Evolutionary conservation across 1,140 invertebrate species (phyloP), one percentile per base, ranked within the genome.

Genomic region (Episyrphus balteatus): DNA sequence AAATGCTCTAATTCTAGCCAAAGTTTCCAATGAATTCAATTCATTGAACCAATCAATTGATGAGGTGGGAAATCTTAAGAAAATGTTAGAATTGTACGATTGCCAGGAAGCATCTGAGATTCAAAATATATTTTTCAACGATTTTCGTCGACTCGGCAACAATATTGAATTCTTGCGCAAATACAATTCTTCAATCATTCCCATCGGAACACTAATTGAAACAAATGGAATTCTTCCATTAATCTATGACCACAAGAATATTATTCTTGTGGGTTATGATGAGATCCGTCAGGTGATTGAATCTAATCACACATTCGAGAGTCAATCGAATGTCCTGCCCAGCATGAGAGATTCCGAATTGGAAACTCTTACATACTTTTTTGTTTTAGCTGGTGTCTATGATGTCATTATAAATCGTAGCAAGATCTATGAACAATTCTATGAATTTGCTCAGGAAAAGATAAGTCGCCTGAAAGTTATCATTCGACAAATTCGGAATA

Each of bases 81-180:
- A 53, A 14, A 33, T 40, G 11, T 30, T 66, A 10, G 37, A 21
- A 1, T 46, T 45, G 7, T 65, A 62, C 12, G 46, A 57, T 46
- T 14, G 55, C 1, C 12, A 44, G 13, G 53, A 50, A 1, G 51
- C 47, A 3, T 34, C 59, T 30, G 47, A 54, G 19, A 51, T 66
- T 5, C 59, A 65, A 19, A 52, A 54, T 13, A 62, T 61, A 19
- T 66, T 66, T 42, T 58, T 58, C 30, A 53, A 54, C 0, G 62
- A 66, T 44, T 66, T 62, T 46, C 57, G 62, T 10, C 62, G 62
- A 3, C 43, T 66, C 8, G n/a, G 42, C 1, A 37, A 51, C 7
- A 17, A 65, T 19, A 45, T 65, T 0, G 52, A 54, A 12, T 66
- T 65, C 34, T 44, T 65, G 1, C 39, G 50, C 1, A 47, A 51